A percentile compares a stretch with the other conserved stretches of the same genome.
These are phyloP conservation scores for Drosophila rufa DNA, from an alignment of 1,140 invertebrate species.

Conservation along the genomic window DNA sequence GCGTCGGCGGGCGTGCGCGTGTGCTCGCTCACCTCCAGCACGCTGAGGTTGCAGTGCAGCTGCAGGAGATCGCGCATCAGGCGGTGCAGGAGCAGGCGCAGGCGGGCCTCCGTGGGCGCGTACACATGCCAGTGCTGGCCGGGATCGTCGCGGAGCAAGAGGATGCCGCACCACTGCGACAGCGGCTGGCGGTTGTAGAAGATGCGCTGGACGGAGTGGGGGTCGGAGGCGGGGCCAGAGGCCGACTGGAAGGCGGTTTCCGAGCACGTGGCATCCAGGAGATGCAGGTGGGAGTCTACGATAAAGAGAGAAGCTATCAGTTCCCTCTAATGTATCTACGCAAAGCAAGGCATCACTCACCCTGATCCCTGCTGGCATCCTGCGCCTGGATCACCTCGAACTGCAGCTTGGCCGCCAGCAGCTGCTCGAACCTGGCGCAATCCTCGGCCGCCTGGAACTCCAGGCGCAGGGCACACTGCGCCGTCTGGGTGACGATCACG, in stretches of 20 bases:
- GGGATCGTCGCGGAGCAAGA: constrained; percentile 55
- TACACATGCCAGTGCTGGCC: constrained; percentile 60
- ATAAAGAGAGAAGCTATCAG: neutral
- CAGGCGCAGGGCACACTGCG: constrained; percentile 38
- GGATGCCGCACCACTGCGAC: constrained; percentile 52
- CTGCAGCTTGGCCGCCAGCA: constrained; percentile 31
- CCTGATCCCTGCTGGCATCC: neutral
- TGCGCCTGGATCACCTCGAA: constrained; percentile 13
- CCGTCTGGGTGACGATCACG: constrained; percentile 51
- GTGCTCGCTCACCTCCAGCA: constrained; percentile 30
- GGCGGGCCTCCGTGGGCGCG: constrained; percentile 37
- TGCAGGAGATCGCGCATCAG: constrained; percentile 55
- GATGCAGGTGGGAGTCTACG: constrained; percentile 7
- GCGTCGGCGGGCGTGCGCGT: constrained; percentile 3
- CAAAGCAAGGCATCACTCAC: constrained; percentile 7
- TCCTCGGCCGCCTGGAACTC: constrained; percentile 34
- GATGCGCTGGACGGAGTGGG: constrained; percentile 36
- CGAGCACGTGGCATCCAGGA: constrained; percentile 22
- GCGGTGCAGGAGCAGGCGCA: constrained; percentile 47
- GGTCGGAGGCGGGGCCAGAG: neutral
- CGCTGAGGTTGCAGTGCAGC: constrained; percentile 50
- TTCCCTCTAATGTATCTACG: no score
- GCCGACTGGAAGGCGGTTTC: neutral
- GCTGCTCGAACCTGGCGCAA: constrained; percentile 46
- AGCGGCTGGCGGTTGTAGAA: constrained; percentile 52